phyloP scores from a whole-genome alignment of 2,797 vertebrate species.

The Fringilla coelebs region DNA sequence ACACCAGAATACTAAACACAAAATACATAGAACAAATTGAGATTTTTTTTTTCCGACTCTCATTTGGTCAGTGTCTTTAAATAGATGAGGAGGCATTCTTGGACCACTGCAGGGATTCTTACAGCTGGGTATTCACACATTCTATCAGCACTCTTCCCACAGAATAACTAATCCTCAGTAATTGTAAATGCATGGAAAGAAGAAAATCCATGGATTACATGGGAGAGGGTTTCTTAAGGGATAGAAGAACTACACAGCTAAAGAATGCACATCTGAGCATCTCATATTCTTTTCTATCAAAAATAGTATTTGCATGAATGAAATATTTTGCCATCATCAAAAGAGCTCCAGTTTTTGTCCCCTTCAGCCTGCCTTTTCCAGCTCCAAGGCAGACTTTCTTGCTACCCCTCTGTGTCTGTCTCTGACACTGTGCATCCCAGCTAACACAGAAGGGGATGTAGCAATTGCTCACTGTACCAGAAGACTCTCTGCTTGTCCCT shows the following conservation, averaged over 20 bases:
- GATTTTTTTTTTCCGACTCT: background rate
- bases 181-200: background rate
- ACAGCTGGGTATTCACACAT: background rate
- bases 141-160: background rate
- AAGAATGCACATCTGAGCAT: background rate
- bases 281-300: background rate
- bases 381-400: background rate
- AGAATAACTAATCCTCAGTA: background rate
- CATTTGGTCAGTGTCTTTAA: background rate
- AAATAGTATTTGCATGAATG: background rate
- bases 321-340: background rate
- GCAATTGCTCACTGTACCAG: background rate
- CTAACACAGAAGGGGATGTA: background rate
- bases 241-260: background rate
- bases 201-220: background rate
- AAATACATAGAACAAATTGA: background rate
- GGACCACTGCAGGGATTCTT: background rate
- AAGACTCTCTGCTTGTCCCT: background rate
- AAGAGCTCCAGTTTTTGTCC: background rate
- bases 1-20: background rate
- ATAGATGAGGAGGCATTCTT: background rate
- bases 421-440: background rate
- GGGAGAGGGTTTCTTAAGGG: background rate
- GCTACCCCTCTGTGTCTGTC: too few species aligned
- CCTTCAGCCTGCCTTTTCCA: background rate